Evolutionary conservation across 2,888 invertebrate species (phyloP).

Genomic region (Sphaerophoria rueppellii): DNA sequence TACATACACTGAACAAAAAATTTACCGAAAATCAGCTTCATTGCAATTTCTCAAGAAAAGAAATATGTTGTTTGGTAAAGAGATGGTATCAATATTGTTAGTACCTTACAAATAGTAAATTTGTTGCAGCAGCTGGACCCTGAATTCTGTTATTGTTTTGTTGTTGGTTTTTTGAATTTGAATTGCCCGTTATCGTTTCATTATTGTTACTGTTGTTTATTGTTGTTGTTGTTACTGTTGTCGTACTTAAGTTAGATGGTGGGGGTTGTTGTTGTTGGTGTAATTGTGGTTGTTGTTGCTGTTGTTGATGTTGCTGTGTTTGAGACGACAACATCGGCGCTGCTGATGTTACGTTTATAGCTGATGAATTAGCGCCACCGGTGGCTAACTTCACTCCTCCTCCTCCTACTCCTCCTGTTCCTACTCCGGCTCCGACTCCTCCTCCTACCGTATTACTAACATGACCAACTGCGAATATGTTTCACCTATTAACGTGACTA

Average conservation of each 20-base stretch:
- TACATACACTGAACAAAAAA: constrained; percentile 22
- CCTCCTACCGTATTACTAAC: constrained; percentile 73
- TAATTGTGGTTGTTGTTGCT: constrained; percentile 71
- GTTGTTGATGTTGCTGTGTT: constrained; percentile 62
- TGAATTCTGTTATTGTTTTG: constrained; percentile 78
- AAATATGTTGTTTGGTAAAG: constrained; percentile 28
- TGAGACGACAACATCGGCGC: constrained; percentile 60
- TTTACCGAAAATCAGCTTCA: constrained; percentile 52
- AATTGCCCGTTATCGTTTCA: constrained; percentile 73
- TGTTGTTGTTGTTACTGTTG: constrained; percentile 72
- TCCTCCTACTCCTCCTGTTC: constrained; percentile 61
- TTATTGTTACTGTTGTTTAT: constrained; percentile 70
- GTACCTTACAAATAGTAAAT: constrained; percentile 82
- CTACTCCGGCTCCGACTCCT: constrained; percentile 66
- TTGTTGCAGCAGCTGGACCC: constrained; percentile 78
- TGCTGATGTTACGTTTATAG: constrained; percentile 73
- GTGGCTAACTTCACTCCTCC: constrained; percentile 67
- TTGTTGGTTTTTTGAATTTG: constrained; percentile 72
- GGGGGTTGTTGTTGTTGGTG: constrained; percentile 75
- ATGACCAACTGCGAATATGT: constrained; percentile 78
- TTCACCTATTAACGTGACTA: constrained; percentile 82
- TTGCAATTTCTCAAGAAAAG: constrained; percentile 59
- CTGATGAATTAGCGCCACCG: constrained; percentile 64
- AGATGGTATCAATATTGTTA: constrained; percentile 73
- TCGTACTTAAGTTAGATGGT: constrained; percentile 74